phyloP scores from a whole-genome alignment of 2,888 invertebrate genomes.

The Apantesis nais region DNA sequence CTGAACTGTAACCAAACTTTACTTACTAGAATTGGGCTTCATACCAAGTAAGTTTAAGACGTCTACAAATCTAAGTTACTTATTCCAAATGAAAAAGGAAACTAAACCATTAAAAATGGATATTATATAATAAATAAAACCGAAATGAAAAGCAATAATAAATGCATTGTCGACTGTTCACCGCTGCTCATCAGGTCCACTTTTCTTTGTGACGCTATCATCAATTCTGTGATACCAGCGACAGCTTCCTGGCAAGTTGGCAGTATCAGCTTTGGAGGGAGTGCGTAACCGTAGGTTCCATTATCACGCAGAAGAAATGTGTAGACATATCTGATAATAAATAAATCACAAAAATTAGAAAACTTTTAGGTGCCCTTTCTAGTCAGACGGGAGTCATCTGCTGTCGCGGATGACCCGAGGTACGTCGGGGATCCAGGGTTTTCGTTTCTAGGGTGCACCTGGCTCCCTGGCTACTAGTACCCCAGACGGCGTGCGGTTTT shows the following conservation, averaged over 20 bases:
- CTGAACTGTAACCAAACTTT: no score
- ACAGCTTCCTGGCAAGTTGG: constrained; percentile 86
- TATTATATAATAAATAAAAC: constrained; percentile 7
- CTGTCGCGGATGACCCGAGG: no score
- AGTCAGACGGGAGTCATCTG: no score
- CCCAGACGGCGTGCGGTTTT: no score
- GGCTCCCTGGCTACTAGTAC: no score
- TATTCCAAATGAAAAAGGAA: neutral
- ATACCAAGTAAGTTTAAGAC: neutral
- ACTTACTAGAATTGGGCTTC: neutral
- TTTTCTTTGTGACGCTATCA: constrained; percentile 51
- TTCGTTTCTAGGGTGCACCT: no score
- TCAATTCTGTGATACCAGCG: constrained; percentile 80
- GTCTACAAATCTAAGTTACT: neutral
- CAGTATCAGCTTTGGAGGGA: constrained; percentile 88
- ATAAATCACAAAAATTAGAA: neutral
- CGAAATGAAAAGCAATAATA: neutral
- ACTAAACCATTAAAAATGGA: neutral
- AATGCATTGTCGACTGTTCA: neutral
- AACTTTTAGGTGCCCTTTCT: no score
- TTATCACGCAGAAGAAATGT: constrained; percentile 85
- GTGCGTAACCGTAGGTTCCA: constrained; percentile 88
- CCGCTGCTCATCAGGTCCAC: constrained; percentile 37
- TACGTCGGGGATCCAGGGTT: no score
- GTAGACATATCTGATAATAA: constrained; percentile 63